Conservation (phyloP, 1,140 invertebrate species). For the Heliconius hermathena region DNA sequence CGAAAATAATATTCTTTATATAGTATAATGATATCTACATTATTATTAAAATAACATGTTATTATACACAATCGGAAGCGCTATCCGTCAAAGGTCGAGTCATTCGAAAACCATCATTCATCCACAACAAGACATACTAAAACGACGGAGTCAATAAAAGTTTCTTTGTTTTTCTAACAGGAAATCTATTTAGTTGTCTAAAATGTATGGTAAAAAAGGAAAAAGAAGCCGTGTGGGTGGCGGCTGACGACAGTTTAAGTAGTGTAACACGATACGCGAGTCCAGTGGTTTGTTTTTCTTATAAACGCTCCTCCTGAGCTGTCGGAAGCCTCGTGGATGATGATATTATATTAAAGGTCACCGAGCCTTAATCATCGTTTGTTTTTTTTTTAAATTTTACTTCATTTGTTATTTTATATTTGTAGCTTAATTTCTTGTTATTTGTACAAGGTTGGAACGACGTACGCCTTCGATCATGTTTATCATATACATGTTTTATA, state of each 20-base stretch:
- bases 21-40: background rate
- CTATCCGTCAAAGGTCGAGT: constrained; percentile 61
- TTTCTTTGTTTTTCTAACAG: constrained; percentile 80
- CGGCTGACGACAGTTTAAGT: constrained; percentile 78
- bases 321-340: constrained; percentile 58
- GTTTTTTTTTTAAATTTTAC: background rate
- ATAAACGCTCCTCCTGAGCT: constrained; percentile 51
- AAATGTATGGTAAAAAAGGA: constrained; percentile 67
- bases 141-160: constrained; percentile 71
- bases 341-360: constrained; percentile 27
- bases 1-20: constrained; percentile 10
- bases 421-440: background rate
- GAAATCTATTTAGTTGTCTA: constrained; percentile 76
- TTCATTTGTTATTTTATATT: background rate
- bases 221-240: constrained; percentile 71
- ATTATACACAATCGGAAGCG: constrained; percentile 53
- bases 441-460: background rate
- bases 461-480: background rate
- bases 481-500: no score
- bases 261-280: constrained; percentile 70
- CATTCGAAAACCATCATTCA: constrained; percentile 77
- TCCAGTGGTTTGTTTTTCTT: constrained; percentile 74
- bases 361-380: background rate
- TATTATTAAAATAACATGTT: constrained; percentile 48
- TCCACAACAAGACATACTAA: constrained; percentile 67